Percentiles rank a stretch among this genome's conserved stretches.
These are phyloP conservation scores for Eristalis intricaria DNA, from an alignment of 2,888 invertebrate genomes.

Conservation along the genomic window DNA sequence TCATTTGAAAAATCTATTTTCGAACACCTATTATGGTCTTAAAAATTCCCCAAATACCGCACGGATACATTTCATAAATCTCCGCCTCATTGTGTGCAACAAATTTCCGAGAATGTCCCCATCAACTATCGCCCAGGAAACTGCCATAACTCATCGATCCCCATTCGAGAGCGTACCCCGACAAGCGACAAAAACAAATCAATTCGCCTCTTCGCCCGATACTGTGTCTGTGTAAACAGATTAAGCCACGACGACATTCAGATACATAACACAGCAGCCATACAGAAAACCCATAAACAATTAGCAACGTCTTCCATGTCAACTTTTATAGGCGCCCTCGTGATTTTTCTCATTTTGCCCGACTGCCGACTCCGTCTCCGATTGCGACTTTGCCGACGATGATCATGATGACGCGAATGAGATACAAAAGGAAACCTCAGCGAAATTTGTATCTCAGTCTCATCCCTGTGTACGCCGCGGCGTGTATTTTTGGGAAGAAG, in stretches of 20 bases:
- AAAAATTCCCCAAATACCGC: not conserved
- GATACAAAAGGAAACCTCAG: not conserved
- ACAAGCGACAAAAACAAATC: conserved; percentile 61
- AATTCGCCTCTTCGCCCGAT: conserved; percentile 8
- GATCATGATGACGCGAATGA: conserved; percentile 4
- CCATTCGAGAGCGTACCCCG: conserved; percentile 13
- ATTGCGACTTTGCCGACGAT: not conserved
- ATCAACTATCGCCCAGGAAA: not conserved
- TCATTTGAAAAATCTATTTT: not conserved
- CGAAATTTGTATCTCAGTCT: conserved; percentile 4
- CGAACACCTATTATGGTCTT: not conserved
- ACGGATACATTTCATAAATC: not conserved
- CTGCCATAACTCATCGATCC: conserved; percentile 23
- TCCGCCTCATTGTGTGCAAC: not conserved
- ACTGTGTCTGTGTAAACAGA: conserved; percentile 9
- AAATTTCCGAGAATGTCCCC: not conserved
- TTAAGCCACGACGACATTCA: not conserved
- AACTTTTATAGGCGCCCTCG: conserved; percentile 68
- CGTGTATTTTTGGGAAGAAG: not conserved
- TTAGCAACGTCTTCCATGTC: conserved; percentile 66
- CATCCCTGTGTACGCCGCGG: too few species aligned
- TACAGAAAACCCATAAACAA: conserved; percentile 57
- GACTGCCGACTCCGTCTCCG: too few species aligned
- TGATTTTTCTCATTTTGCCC: conserved; percentile 48
- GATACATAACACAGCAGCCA: not conserved